Evolutionary conservation across 2,888 invertebrate genomes (phyloP).

Genomic region (Brachyptera putata): DNA sequence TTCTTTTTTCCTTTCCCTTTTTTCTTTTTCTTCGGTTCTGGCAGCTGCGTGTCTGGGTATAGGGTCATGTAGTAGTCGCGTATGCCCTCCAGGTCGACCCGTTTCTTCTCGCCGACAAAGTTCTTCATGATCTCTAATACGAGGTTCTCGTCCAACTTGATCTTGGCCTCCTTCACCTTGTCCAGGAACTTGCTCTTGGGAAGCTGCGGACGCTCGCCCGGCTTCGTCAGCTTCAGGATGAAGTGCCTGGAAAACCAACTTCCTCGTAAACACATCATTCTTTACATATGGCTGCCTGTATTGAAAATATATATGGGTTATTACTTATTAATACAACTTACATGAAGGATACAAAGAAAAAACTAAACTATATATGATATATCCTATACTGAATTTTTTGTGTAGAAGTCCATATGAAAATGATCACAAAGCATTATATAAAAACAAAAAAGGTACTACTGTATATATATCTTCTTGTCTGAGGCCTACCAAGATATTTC

Average conservation of each 20-base stretch:
- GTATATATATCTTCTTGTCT: no score
- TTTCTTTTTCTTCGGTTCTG: conserved; percentile 40
- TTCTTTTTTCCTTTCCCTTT: conserved; percentile 24
- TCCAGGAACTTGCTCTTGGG: conserved; percentile 39
- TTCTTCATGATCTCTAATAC: conserved; percentile 41
- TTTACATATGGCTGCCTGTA: not conserved
- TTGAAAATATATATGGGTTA: not conserved
- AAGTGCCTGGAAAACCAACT: conserved; percentile 26
- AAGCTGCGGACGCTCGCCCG: conserved; percentile 34
- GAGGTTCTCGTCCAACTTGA: conserved; percentile 42
- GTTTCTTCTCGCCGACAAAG: conserved; percentile 41
- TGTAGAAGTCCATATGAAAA: no score
- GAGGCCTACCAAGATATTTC: no score
- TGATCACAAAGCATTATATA: no score
- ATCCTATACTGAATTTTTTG: no score
- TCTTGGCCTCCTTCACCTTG: conserved; percentile 40
- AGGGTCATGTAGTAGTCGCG: conserved; percentile 44
- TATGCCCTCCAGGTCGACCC: conserved; percentile 42
- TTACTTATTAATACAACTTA: not conserved
- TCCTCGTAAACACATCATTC: not conserved
- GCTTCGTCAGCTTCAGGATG: conserved; percentile 33
- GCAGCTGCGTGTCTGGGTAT: conserved; percentile 45
- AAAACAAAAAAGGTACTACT: no score
- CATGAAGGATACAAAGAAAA: no score
- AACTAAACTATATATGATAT: no score